Conservation (phyloP, 2,888 invertebrate species). For the Drosophila buzzatii region DNA sequence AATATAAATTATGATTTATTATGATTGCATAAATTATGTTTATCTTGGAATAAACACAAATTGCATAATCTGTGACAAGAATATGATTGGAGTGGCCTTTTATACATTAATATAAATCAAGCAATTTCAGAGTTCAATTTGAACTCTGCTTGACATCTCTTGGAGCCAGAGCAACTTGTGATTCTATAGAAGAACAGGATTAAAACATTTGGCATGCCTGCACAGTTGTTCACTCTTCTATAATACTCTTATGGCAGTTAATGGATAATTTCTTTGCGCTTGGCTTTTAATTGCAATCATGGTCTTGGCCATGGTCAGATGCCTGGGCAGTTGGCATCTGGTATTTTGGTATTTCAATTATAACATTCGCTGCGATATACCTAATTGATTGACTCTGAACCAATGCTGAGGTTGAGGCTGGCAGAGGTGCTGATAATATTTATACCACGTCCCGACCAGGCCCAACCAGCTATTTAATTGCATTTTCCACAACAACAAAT, state of each 20-base stretch:
- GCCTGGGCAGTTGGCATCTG: conserved; percentile 26
- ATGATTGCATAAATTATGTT: conserved; percentile 4
- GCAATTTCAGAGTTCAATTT: neutral
- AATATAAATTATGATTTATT: conserved; percentile 30
- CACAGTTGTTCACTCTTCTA: conserved; percentile 12
- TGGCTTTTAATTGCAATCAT: conserved; percentile 29
- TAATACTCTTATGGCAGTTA: conserved; percentile 25
- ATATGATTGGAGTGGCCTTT: neutral
- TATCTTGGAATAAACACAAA: neutral
- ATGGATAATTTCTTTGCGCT: conserved; percentile 6
- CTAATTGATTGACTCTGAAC: conserved; percentile 71
- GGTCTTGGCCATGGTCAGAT: conserved; percentile 36
- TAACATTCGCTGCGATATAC: conserved; percentile 61
- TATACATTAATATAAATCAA: neutral
- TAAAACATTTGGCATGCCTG: conserved; percentile 57
- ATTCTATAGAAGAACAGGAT: conserved; percentile 28
- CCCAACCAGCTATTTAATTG: conserved; percentile 69
- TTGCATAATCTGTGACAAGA: conserved; percentile 2
- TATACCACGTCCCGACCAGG: conserved; percentile 63
- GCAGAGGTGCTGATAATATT: conserved; percentile 72
- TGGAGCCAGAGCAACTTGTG: neutral
- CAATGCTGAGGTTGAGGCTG: conserved; percentile 14
- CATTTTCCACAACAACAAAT: conserved; percentile 64
- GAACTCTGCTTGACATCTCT: neutral
- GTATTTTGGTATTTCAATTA: conserved; percentile 70